Evolutionary conservation across 2,113 vertebrate species (phyloP).

Genomic region (Galeopterus variegatus): DNA sequence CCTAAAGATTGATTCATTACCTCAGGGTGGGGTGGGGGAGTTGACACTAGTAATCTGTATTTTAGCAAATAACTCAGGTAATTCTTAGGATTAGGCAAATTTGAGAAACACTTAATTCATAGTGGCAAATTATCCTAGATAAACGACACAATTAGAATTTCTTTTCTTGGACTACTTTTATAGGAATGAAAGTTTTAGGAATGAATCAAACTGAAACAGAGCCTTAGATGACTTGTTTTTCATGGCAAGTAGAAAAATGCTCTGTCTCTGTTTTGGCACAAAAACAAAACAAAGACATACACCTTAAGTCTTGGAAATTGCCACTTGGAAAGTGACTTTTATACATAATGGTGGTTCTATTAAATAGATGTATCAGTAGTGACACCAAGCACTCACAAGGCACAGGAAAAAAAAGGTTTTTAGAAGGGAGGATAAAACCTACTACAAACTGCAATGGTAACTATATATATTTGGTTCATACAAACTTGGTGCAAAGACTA

Average conservation of each 20-base stretch:
- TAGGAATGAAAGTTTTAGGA: conserved; percentile 28
- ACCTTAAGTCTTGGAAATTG: not conserved
- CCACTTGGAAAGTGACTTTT: not conserved
- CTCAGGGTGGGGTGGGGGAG: not conserved
- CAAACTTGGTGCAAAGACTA: not conserved
- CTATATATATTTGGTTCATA: not conserved
- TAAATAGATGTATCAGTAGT: conserved; percentile 41
- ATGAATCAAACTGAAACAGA: conserved; percentile 19
- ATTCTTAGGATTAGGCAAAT: conserved; percentile 52
- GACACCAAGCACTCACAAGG: not conserved
- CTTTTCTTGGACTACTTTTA: conserved; percentile 27
- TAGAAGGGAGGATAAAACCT: not conserved
- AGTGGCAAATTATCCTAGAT: conserved; percentile 3
- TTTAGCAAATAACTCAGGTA: conserved; percentile 36
- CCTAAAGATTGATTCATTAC: not conserved
- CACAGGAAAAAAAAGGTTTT: not conserved
- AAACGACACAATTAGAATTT: conserved; percentile 20
- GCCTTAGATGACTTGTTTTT: not conserved
- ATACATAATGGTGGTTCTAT: not conserved
- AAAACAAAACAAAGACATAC: not conserved
- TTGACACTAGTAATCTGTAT: not conserved
- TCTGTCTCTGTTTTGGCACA: not conserved
- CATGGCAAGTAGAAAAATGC: not conserved
- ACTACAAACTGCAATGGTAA: not conserved
- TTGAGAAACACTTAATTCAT: conserved; percentile 39